Percentiles rank a stretch among this genome's conserved stretches.
Evolutionary conservation across 1,140 invertebrate species (phyloP).

Genomic region (Drosophila auraria): DNA sequence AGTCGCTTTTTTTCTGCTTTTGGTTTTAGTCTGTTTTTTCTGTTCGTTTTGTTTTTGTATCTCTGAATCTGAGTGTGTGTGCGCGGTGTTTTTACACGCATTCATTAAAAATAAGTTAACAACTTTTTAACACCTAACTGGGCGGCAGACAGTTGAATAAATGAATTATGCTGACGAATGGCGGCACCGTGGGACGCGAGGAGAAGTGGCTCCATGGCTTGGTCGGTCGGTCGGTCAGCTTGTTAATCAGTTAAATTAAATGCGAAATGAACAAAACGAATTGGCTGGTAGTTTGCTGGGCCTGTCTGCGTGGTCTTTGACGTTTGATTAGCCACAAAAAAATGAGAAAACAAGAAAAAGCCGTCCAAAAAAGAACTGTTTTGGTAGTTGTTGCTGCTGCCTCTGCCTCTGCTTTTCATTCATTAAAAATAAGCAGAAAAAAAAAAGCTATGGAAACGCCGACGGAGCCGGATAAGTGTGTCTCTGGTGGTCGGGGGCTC

Average conservation of each 20-base stretch:
- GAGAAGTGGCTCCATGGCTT: not conserved
- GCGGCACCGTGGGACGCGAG: constrained; percentile 30
- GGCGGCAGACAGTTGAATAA: constrained; percentile 83
- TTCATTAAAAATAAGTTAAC: constrained; percentile 85
- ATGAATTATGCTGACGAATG: constrained; percentile 83
- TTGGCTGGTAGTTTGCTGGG: constrained; percentile 60
- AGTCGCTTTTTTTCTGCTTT: constrained; percentile 14
- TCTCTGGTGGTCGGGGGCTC: constrained; percentile 14
- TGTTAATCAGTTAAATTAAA: constrained; percentile 83
- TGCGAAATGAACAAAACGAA: constrained; percentile 83
- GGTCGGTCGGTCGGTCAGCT: constrained; percentile 39
- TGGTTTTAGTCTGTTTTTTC: constrained; percentile 28
- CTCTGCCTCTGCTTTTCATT: constrained; percentile 55
- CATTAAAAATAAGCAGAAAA: constrained; percentile 38
- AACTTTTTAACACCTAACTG: constrained; percentile 85
- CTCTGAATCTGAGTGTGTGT: not conserved
- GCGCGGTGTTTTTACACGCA: constrained; percentile 71
- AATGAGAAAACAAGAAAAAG: constrained; percentile 1
- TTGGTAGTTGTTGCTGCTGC: constrained; percentile 33
- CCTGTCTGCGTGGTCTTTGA: constrained; percentile 62
- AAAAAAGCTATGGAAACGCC: not conserved
- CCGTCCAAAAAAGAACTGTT: constrained; percentile 40
- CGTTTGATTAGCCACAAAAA: constrained; percentile 65
- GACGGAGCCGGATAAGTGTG: constrained; percentile 33
- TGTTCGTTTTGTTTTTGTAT: not conserved